Conservation (phyloP, 1,140 invertebrate species). For the Brachystomella parvula region DNA sequence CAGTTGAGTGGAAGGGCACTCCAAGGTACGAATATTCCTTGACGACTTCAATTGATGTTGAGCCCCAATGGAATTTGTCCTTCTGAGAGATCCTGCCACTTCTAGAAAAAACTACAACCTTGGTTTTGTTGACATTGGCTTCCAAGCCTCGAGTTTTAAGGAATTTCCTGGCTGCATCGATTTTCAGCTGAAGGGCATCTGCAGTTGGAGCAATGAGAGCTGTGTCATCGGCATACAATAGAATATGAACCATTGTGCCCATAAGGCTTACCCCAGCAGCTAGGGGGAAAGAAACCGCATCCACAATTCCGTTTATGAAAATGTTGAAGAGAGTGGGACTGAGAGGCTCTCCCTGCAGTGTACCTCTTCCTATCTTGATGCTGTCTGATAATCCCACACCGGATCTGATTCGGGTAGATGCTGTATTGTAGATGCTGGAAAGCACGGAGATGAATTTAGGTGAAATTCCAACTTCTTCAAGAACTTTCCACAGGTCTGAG, state of each 20-base stretch:
- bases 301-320: neutral
- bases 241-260: slow-evolving; percentile 12
- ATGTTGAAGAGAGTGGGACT: neutral
- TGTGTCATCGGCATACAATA: slow-evolving; percentile 24
- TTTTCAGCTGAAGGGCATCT: slow-evolving; percentile 17
- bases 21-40: slow-evolving; percentile 19
- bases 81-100: neutral
- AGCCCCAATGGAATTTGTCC: neutral
- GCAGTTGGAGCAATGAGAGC: neutral
- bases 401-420: neutral
- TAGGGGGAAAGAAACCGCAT: neutral
- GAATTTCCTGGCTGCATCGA: slow-evolving; percentile 7
- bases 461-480: slow-evolving; percentile 2
- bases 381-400: neutral
- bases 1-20: slow-evolving; percentile 1
- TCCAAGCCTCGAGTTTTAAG: slow-evolving; percentile 9
- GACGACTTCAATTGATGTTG: neutral
- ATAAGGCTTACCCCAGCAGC: neutral
- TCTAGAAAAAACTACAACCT: slow-evolving; percentile 13
- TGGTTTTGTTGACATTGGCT: slow-evolving; percentile 21
- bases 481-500: slow-evolving; percentile 17
- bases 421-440: neutral
- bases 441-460: neutral
- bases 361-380: neutral
- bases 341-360: neutral